A percentile compares a stretch with the other conserved stretches of the same genome.
Evolutionary conservation across 2,888 invertebrate genomes (phyloP).

Genomic region (Drosophila affinis): DNA sequence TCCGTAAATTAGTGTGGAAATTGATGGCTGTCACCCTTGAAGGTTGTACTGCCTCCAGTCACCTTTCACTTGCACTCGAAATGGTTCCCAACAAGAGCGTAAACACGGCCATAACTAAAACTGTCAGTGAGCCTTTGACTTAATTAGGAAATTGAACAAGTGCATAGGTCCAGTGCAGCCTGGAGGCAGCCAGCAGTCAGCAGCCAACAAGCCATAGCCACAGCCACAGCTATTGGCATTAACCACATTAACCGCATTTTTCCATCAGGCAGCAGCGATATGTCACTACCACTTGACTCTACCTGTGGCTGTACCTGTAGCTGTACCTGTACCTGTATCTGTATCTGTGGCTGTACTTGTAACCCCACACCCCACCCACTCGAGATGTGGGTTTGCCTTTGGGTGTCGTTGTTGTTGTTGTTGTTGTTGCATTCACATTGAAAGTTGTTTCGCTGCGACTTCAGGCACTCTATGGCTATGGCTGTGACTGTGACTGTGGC

Average conservation of each 20-base stretch:
- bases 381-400: constrained; percentile 8
- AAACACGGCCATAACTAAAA: constrained; percentile 23
- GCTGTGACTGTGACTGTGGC: background rate
- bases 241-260: constrained; percentile 63
- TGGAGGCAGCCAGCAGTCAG: constrained; percentile 23
- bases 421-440: constrained; percentile 66
- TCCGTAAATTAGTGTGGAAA: no score
- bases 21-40: background rate
- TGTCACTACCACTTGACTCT: constrained; percentile 13
- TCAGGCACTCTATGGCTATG: background rate
- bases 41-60: constrained; percentile 25
- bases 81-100: constrained; percentile 9
- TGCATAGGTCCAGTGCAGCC: constrained; percentile 57
- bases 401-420: background rate
- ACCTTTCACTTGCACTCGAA: constrained; percentile 47
- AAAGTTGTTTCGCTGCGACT: constrained; percentile 56
- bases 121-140: constrained; percentile 52
- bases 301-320: constrained; percentile 30
- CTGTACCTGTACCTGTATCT: constrained; percentile 25
- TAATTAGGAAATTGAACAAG: constrained; percentile 70
- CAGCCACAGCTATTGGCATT: constrained; percentile 26
- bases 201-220: constrained; percentile 9
- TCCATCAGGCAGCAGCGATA: constrained; percentile 44
- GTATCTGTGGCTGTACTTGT: constrained; percentile 50
- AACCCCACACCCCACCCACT: constrained; percentile 7